Evolutionary conservation across 2,888 invertebrate species (phyloP).

Genomic region (Tenthredo livida): DNA sequence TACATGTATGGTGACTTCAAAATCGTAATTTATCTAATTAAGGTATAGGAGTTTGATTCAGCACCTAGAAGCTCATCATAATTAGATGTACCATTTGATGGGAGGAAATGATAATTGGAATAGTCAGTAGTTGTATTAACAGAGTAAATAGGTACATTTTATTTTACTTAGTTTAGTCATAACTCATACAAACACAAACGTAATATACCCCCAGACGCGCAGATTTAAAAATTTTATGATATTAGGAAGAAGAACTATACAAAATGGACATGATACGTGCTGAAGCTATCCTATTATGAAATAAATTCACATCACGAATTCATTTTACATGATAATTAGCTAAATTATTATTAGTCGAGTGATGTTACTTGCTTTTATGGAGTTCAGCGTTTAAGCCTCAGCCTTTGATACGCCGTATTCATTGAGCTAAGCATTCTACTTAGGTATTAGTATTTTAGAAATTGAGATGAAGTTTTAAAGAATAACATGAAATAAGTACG

Average conservation of each 20-base stretch:
- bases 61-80: not conserved
- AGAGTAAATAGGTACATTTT: constrained; percentile 50
- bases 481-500: not conserved
- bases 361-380: not conserved
- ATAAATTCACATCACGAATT: constrained; percentile 44
- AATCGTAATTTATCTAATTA: not conserved
- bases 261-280: constrained; percentile 38
- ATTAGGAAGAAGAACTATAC: constrained; percentile 30
- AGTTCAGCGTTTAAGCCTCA: not conserved
- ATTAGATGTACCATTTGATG: not conserved
- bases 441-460: not conserved
- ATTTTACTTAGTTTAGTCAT: constrained; percentile 51
- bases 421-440: constrained; percentile 47
- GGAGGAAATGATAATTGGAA: not conserved
- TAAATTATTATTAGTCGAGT: constrained; percentile 28
- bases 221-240: constrained; percentile 17
- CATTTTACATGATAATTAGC: constrained; percentile 18
- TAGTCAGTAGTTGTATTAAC: constrained; percentile 4
- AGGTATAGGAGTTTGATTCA: not conserved
- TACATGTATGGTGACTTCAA: not conserved
- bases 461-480: not conserved
- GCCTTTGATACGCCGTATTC: constrained; percentile 8
- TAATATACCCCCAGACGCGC: constrained; percentile 40
- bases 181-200: constrained; percentile 53
- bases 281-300: constrained; percentile 12